Evolutionary conservation across 2,797 vertebrate species (phyloP), one percentile per base, ranked within the genome.

Genomic region (Florisuga fusca): DNA sequence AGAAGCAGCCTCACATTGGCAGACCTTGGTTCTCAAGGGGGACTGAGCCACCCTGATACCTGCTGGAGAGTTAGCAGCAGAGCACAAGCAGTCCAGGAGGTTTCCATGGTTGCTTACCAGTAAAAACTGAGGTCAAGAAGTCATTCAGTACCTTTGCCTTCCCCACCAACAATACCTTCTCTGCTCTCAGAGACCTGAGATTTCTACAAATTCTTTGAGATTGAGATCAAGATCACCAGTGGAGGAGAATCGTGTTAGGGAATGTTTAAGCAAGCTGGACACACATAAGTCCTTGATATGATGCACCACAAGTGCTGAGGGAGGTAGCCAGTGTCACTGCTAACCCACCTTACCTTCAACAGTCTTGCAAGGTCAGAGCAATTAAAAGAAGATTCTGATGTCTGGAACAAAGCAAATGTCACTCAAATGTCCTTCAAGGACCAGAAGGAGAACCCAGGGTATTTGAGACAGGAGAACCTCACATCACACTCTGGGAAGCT

Each of bases 191-290:
- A n/a, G n/a, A n/a, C n/a, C n/a, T n/a, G n/a, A n/a, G n/a, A n/a
- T n/a, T 36, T 36, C 36, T 36, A 36, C 36, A 36, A 36, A 36
- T 36, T 36, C 36, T 36, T 36, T 36, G 31, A 54, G 59, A 21
- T 26, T 0, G 0, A 21, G 29, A 27, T 34, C 58, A 59, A 58
- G 10, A 4, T 34, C 8, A 68, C 50, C 2, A 1, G 34, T 17
- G 27, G 17, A 88, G 23, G 9, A 66, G 5, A 46, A 66, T 26
- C 46, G 31, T 31, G 1, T 54, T 67, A 50, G 31, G 31, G 31
- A 61, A 67, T 29, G 27, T n/a, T 67, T 55, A 15, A 74, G 26
- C 19, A 33, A 63, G 22, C 6, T 63, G 57, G 50, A 50, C 5
- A 4, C 18, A 62, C 1, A 0, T 15, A 68, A 68, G 12, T n/a